Evolutionary conservation across 2,113 vertebrate species (phyloP).

Genomic region (Macrotus californicus): DNA sequence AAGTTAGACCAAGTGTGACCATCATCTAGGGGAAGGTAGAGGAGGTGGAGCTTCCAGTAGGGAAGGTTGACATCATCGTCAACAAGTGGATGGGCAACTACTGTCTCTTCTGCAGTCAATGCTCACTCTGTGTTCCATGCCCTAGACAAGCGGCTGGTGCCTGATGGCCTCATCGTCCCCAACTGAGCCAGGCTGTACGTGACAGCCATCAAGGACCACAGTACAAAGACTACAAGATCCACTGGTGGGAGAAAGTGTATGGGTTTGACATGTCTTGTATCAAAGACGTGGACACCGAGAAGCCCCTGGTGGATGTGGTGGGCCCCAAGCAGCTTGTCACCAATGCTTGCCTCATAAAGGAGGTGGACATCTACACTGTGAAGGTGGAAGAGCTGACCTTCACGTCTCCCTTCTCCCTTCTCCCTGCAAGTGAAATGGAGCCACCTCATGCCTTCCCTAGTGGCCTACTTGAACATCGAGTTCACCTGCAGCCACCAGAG

Average conservation of each 20-base stretch:
- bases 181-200: slow-evolving; percentile 89
- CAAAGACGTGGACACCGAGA: slow-evolving; percentile 93
- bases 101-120: slow-evolving; percentile 94
- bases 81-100: slow-evolving; percentile 94
- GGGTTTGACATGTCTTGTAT: slow-evolving; percentile 96
- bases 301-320: slow-evolving; percentile 91
- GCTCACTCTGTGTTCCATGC: slow-evolving; percentile 93
- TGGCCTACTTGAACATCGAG: slow-evolving; percentile 96
- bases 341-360: slow-evolving; percentile 89
- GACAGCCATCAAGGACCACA: slow-evolving; percentile 93
- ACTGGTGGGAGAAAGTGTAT: slow-evolving; percentile 97
- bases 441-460: slow-evolving; percentile 90
- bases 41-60: slow-evolving; percentile 90
- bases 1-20: slow-evolving; percentile 90
- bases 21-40: slow-evolving; percentile 96
- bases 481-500: slow-evolving; percentile 95
- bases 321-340: slow-evolving; percentile 93
- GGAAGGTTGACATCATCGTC: slow-evolving; percentile 93
- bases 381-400: slow-evolving; percentile 93
- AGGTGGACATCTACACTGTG: slow-evolving; percentile 95
- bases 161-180: slow-evolving; percentile 91
- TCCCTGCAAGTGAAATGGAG: slow-evolving; percentile 94
- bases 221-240: slow-evolving; percentile 95
- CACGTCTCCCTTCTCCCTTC: slow-evolving; percentile 94
- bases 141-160: slow-evolving; percentile 81